Percentiles rank a stretch among this genome's conserved stretches.
Evolutionary conservation across 2,797 vertebrate species (phyloP).

Genomic region (Vireo griseus): DNA sequence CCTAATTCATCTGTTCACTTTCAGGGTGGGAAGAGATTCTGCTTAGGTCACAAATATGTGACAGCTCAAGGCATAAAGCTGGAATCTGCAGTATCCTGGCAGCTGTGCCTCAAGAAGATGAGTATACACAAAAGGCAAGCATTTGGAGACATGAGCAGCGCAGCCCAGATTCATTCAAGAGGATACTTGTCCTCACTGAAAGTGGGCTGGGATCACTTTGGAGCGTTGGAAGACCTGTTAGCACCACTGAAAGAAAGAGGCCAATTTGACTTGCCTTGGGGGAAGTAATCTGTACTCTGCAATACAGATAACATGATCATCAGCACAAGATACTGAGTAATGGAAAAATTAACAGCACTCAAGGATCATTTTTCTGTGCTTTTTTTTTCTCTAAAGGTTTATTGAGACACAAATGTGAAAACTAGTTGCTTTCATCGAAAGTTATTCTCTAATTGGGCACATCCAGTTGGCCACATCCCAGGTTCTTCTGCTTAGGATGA

Average conservation of each 20-base stretch:
- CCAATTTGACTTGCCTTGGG: background rate
- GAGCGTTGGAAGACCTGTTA: fast-evolving
- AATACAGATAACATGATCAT: background rate
- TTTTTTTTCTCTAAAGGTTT: background rate
- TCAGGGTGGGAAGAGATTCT: background rate
- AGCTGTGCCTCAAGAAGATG: background rate
- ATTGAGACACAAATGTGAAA: background rate
- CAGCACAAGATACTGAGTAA: background rate
- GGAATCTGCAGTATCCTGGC: background rate
- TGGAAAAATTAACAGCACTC: background rate
- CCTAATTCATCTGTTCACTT: background rate
- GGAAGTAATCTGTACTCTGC: background rate
- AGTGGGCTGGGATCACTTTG: background rate
- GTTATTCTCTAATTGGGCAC: background rate
- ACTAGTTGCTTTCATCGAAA: background rate
- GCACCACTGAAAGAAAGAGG: background rate
- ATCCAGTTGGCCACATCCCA: background rate
- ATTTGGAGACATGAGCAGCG: background rate
- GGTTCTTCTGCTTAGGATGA: background rate
- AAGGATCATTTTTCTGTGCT: background rate
- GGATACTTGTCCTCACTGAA: background rate
- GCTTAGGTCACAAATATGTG: background rate
- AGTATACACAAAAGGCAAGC: background rate
- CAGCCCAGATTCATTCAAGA: background rate
- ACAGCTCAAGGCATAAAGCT: background rate